Evolutionary conservation across 1,140 invertebrate species (phyloP), one percentile per base, ranked within the genome.

Genomic region (Panagrolaimus sp.): DNA sequence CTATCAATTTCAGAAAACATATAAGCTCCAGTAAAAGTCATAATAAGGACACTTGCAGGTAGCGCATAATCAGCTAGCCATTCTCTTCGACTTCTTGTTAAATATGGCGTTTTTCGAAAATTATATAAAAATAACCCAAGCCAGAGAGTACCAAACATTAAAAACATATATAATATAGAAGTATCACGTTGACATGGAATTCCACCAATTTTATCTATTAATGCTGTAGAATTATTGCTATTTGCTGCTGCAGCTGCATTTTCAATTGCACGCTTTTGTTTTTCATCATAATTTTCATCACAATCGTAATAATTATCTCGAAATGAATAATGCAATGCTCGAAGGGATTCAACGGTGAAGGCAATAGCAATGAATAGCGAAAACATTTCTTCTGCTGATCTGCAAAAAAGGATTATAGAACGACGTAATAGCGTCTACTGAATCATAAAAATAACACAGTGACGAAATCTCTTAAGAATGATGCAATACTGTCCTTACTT

Each of bases 131-230:
- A 82, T 8, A 84, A 72, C 20, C 82, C 81, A 20, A 84, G 25
- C 84, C 84, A 85, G 9, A 84, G 73, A 23, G 85, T 86, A 11
- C 84, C 84, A 23, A 84, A 68, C 74, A 83, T 78, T 5, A 86
- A 75, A 20, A 86, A 70, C 5, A 86, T 70, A 76, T 83, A 86
- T 5, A 85, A 71, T 27, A 84, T 83, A 73, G 87, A 87, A 63
- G 85, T 87, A 72, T 89, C 88, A 61, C 87, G 74, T 51, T 84
- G 82, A 74, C 87, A 87, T 4, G 73, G 73, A 5, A 67, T 67
- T 42, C 68, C 57, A 43, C 27, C 20, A 16, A 57, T 11, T 38
- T 38, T 38, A 38, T 38, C 31, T 4, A 38, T 38, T 2, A 38
- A 4, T 57, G 16, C 27, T 8, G 51, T 27, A 14, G 62, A 65